Percentiles rank a stretch among this genome's conserved stretches.
Conservation (phyloP, 2,797 vertebrate genomes). For the Calcarius lapponicus region DNA sequence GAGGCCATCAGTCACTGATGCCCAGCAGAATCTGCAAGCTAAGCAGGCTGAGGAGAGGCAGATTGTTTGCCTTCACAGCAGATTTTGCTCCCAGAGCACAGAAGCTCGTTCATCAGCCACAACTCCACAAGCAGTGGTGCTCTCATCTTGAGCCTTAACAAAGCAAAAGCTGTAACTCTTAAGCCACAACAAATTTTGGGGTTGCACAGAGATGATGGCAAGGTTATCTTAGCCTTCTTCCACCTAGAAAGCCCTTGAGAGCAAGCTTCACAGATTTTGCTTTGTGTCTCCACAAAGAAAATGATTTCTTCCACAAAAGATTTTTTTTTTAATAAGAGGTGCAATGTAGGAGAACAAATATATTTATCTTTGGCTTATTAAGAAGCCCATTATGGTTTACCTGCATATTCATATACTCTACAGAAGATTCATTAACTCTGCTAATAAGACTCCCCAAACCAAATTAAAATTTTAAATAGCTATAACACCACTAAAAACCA, state of each 20-base stretch:
- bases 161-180: not conserved
- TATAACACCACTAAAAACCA: not conserved
- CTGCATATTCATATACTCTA: fast-evolving
- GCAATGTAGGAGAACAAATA: fast-evolving
- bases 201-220: fast-evolving
- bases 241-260: fast-evolving
- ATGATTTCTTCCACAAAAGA: too few relatives aligned
- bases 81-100: not conserved
- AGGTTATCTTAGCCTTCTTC: not conserved
- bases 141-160: not conserved
- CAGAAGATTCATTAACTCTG: not conserved
- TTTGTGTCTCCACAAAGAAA: not conserved
- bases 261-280: not conserved
- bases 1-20: not conserved
- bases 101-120: not conserved
- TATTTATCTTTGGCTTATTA: not conserved
- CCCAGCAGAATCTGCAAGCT: not conserved
- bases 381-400: not conserved
- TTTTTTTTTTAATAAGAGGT: not conserved
- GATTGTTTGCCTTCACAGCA: not conserved
- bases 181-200: fast-evolving
- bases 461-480: not conserved
- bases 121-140: not conserved
- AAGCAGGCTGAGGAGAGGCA: not conserved
- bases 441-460: not conserved